These are phyloP conservation scores for Pseudobourletiella spinata DNA, from an alignment of 1,140 invertebrate genomes.

Conservation along the genomic window DNA sequence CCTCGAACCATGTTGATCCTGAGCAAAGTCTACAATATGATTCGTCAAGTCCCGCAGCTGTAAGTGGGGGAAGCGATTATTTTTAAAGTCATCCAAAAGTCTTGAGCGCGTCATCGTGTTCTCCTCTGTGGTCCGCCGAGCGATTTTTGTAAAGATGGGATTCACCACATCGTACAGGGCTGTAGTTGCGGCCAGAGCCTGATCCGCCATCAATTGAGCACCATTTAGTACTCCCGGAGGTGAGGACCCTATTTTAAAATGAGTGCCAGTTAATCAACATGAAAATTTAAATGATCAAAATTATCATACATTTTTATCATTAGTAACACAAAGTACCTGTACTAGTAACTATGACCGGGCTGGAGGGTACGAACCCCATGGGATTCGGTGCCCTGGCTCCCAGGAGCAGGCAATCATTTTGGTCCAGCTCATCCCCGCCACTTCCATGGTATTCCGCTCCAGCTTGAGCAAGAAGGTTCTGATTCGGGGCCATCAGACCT, in stretches of 20 bases:
- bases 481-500: background rate
- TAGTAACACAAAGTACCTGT: too few species aligned
- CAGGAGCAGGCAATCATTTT: background rate
- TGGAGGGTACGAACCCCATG: background rate
- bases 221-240: too few species aligned
- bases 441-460: background rate
- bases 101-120: constrained; percentile 59
- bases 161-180: constrained; percentile 72
- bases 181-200: too few species aligned
- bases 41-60: constrained; percentile 82
- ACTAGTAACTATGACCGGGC: background rate
- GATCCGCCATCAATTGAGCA: too few species aligned
- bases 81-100: constrained; percentile 84
- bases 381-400: background rate
- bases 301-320: too few species aligned
- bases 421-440: background rate
- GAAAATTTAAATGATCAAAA: too few species aligned
- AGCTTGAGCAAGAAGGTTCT: background rate
- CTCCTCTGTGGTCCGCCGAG: constrained; percentile 19
- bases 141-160: constrained; percentile 64
- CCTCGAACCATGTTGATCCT: constrained; percentile 98
- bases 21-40: constrained; percentile 96
- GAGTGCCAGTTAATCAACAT: too few species aligned
- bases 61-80: constrained; percentile 79
- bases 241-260: too few species aligned